phyloP scores from a whole-genome alignment of 2,888 invertebrate genomes.

The Catocala sponsa region DNA sequence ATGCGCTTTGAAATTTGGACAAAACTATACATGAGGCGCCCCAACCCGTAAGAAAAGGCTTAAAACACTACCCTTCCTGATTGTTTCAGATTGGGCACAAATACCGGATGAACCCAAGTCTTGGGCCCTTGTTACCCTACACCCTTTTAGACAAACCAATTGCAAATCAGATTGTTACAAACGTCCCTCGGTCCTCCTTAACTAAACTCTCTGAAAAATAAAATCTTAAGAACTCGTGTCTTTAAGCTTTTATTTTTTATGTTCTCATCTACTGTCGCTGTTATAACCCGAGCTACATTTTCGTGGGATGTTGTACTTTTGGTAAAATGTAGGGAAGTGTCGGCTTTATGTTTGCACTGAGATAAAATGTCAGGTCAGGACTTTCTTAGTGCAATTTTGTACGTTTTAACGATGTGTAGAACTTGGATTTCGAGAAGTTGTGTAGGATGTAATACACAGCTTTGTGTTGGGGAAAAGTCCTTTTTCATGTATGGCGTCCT shows the following conservation, averaged over 20 bases:
- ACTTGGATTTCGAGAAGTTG: not conserved
- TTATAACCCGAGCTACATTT: slow-evolving; percentile 26
- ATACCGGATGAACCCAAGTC: slow-evolving; percentile 52
- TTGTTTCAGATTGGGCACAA: slow-evolving; percentile 60
- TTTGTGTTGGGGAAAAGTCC: not conserved
- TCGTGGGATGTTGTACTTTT: slow-evolving; percentile 27
- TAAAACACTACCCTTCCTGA: slow-evolving; percentile 51
- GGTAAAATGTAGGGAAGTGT: slow-evolving; percentile 34
- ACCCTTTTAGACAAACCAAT: slow-evolving; percentile 65
- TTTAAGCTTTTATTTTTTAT: slow-evolving; percentile 19
- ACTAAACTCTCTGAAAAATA: slow-evolving; percentile 41
- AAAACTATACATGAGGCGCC: slow-evolving; percentile 13
- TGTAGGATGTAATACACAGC: not conserved
- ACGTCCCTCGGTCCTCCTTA: slow-evolving; percentile 51
- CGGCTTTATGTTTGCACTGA: slow-evolving; percentile 24
- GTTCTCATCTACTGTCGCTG: slow-evolving; percentile 12
- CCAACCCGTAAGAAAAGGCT: slow-evolving; percentile 16
- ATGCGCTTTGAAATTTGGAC: not conserved
- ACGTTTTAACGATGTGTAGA: slow-evolving; percentile 24
- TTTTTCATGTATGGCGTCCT: no score
- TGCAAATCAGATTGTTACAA: slow-evolving; percentile 73
- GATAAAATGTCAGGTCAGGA: slow-evolving; percentile 36
- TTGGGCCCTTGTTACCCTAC: slow-evolving; percentile 47
- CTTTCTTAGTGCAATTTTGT: slow-evolving; percentile 25
- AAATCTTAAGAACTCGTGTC: slow-evolving; percentile 15